phyloP scores from a whole-genome alignment of 2,113 vertebrate genomes.

The Dendrocopos noguchii region DNA sequence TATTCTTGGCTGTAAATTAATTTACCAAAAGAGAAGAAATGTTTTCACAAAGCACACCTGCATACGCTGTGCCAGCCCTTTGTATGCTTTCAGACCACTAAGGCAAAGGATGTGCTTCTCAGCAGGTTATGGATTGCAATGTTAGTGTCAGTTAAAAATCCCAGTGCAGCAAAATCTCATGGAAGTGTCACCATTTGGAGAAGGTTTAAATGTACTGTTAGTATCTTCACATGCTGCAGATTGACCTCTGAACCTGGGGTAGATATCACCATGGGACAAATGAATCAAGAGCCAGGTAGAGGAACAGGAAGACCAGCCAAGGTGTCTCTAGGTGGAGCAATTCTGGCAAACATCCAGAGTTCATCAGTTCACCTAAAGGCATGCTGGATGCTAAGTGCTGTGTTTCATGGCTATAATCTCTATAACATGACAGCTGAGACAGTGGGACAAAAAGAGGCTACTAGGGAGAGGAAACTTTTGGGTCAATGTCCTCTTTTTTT shows the following conservation, averaged over 20 bases:
- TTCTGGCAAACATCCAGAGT: background rate
- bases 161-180: background rate
- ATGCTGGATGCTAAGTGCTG: background rate
- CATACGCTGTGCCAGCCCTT: background rate
- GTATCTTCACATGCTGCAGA: background rate
- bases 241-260: background rate
- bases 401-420: background rate
- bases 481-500: background rate
- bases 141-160: background rate
- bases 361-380: background rate
- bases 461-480: background rate
- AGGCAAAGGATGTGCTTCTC: background rate
- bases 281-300: background rate
- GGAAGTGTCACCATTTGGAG: background rate
- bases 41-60: background rate
- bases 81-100: background rate
- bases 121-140: background rate
- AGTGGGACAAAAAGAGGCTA: background rate
- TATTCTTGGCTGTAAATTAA: constrained; percentile 26
- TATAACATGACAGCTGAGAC: background rate
- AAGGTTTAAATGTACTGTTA: background rate
- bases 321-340: background rate
- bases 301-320: background rate
- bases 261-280: background rate
- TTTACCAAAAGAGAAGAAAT: constrained; percentile 3